A percentile compares a stretch with the other conserved stretches of the same genome.
Evolutionary conservation across 2,113 vertebrate genomes (phyloP).

Genomic region (Cyprinodon tularosa): DNA sequence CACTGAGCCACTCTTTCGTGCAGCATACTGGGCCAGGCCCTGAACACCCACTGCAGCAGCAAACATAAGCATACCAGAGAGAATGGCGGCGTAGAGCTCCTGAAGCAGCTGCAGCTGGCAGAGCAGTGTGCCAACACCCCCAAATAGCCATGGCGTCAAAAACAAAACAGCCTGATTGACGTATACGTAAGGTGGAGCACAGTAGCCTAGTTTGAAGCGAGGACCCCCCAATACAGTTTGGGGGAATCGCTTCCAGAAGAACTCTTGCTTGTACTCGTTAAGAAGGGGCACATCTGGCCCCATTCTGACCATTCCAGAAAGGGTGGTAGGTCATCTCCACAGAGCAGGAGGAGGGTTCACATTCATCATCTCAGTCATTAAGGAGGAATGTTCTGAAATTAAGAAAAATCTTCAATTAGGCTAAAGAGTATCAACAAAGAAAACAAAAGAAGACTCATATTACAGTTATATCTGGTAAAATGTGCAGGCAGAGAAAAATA

Average conservation of each 20-base stretch:
- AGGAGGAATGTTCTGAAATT: conserved; percentile 30
- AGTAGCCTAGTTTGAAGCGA: conserved; percentile 91
- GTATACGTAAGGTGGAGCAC: conserved; percentile 92
- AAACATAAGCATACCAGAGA: conserved; percentile 92
- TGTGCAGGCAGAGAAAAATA: too few relatives aligned
- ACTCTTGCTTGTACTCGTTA: conserved; percentile 98
- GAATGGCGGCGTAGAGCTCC: conserved; percentile 82
- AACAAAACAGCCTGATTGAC: conserved; percentile 92
- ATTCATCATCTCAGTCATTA: conserved; percentile 53
- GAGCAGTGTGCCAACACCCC: conserved; percentile 89
- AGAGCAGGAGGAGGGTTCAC: conserved; percentile 41
- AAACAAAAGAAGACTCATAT: not conserved
- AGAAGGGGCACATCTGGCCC: conserved; percentile 98
- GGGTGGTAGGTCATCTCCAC: conserved; percentile 76
- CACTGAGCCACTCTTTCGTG: conserved; percentile 81
- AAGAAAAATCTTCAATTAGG: conserved; percentile 9
- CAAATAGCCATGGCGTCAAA: conserved; percentile 91
- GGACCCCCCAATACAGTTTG: conserved; percentile 94
- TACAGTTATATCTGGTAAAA: not conserved
- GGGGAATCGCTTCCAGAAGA: conserved; percentile 97
- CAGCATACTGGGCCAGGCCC: conserved; percentile 83
- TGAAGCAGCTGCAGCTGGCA: conserved; percentile 86
- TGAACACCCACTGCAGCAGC: conserved; percentile 84
- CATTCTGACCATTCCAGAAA: conserved; percentile 85
- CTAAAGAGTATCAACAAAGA: not conserved